phyloP scores from a whole-genome alignment of 2,113 vertebrate genomes.

The Triplophysa siluroides region DNA sequence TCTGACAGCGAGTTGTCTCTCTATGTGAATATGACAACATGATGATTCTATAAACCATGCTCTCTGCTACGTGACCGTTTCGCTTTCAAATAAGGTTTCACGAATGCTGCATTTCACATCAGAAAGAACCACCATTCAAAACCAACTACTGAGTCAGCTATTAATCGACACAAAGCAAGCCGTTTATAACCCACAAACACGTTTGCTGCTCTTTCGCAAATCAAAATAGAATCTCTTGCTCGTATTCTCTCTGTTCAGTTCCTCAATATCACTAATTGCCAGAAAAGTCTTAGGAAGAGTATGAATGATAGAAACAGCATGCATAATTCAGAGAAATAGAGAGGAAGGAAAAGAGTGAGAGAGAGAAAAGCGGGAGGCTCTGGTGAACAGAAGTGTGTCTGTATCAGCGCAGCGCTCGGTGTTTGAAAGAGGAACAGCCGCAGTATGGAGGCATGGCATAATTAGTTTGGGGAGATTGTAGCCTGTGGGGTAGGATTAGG shows the following conservation, averaged over 20 bases:
- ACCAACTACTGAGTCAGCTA: neutral
- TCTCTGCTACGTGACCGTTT: neutral
- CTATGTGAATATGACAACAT: neutral
- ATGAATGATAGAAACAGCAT: conserved; percentile 53
- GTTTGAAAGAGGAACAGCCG: conserved; percentile 26
- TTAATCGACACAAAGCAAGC: conserved; percentile 11
- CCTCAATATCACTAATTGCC: conserved; percentile 52
- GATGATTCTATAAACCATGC: neutral
- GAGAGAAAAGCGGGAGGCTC: conserved; percentile 16
- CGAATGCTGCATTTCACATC: neutral
- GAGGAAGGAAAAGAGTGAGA: conserved; percentile 39
- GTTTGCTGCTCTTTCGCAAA: conserved; percentile 4
- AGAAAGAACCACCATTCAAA: neutral
- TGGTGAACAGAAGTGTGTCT: conserved; percentile 45
- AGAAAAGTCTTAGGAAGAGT: conserved; percentile 44
- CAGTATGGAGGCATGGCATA: conserved; percentile 45
- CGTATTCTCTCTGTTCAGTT: conserved; percentile 35
- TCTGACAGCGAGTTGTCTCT: conserved; percentile 29
- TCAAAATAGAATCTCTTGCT: conserved; percentile 31
- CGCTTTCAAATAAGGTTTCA: neutral
- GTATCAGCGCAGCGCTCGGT: conserved; percentile 16
- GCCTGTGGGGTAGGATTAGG: conserved; percentile 50
- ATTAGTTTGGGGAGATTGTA: conserved; percentile 47
- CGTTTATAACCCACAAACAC: conserved; percentile 25
- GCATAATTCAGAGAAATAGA: conserved; percentile 52